These are phyloP conservation scores for Oreamnos americanus DNA, from an alignment of 2,113 vertebrate species.

Conservation along the genomic window DNA sequence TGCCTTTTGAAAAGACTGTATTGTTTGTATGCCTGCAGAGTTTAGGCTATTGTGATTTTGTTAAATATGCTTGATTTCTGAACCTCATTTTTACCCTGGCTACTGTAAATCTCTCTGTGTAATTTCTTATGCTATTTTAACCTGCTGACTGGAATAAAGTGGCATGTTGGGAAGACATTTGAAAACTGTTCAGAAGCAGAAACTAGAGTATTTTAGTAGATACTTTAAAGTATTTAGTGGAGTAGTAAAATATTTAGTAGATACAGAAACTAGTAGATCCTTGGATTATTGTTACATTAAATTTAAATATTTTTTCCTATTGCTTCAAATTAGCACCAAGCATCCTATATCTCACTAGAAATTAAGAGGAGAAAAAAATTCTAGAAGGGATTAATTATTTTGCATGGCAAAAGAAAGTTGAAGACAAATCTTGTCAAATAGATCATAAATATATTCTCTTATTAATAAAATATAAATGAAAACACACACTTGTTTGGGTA, in stretches of 20 bases:
- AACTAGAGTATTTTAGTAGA: neutral
- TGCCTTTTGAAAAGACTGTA: neutral
- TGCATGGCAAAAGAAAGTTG: neutral
- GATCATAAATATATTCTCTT: neutral
- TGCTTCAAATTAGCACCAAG: neutral
- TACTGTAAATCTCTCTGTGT: neutral
- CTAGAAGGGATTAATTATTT: neutral
- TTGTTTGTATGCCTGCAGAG: neutral
- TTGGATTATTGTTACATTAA: neutral
- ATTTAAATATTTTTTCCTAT: neutral
- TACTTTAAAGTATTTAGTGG: neutral
- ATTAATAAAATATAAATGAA: slow-evolving; percentile 17
- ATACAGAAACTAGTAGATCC: neutral
- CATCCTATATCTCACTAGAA: neutral
- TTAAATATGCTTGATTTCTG: slow-evolving; percentile 11
- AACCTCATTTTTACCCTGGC: neutral
- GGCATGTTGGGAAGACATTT: neutral
- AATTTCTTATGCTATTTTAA: neutral
- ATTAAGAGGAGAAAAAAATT: neutral
- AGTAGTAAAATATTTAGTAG: neutral
- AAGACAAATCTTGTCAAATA: neutral
- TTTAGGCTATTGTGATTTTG: neutral
- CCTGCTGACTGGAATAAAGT: neutral
- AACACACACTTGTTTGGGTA: neutral
- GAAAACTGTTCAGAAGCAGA: neutral